Base-by-base conservation (phyloP, 1,140 invertebrate species). In the Drosophila biarmipes region DNA sequence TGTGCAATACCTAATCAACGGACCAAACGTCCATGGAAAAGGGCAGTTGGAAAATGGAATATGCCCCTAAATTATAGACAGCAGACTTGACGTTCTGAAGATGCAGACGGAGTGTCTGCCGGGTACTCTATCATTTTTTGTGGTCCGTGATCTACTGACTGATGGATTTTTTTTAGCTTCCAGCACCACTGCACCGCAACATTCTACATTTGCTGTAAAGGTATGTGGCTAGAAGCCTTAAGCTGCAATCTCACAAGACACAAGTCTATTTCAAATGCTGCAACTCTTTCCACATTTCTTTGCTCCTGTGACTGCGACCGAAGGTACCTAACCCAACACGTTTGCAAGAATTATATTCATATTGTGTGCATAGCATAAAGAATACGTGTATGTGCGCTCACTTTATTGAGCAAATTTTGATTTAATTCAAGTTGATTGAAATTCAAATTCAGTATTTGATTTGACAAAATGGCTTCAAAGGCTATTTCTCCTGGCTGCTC, bases 391-490 rank as follows among this genome's bases (percentile, higher is more conserved):
- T 67, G 66, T 35, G 27, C 52, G 24, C 55, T 40, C 82, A 86
- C 73, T 81, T 85, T 43, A 85, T 78, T 80, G 86, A 78, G 57
- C 73, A 78, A 86, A 86, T 85, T 86, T 86, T 85, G 78, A 85
- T 85, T 85, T 77, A 85, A 85, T 87, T 85, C 72, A 55, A 78
- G 73, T 69, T 86, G 81, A 85, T 85, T 86, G 81, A 85, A 81
- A 81, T 81, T 81, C 79, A 78, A 86, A 78, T 87, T 77, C 78
- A 66, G 73, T 78, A 77, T 78, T 79, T 71, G 80, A 82, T 84
- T 84, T 82, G 80, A 74, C 79, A 81, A 84, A 84, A 74, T 81
- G 62, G 6, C 10, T 21, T 31, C 24, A 49, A 21, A 19, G 42
- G 42, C 17, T 14, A 19, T n/a, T 17, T n/a, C 11, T n/a, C 17